A percentile compares a stretch with the other conserved stretches of the same genome.
Evolutionary conservation across 2,888 invertebrate species (phyloP).

Genomic region (Folsomia candida): DNA sequence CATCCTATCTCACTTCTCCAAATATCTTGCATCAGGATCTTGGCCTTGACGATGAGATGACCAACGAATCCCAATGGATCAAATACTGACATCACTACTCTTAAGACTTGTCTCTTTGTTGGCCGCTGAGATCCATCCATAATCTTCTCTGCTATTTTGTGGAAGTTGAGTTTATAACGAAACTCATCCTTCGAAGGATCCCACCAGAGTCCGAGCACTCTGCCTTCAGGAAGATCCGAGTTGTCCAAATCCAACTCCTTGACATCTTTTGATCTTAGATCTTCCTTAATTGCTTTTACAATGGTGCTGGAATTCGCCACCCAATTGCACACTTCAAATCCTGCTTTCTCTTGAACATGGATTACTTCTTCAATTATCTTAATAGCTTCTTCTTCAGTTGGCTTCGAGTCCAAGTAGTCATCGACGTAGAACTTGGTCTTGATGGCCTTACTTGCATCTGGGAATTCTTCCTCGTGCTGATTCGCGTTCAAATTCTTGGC

Average conservation of each 20-base stretch:
- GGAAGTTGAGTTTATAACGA: not conserved
- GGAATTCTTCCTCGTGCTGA: conserved; percentile 7
- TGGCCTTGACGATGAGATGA: too few relatives aligned
- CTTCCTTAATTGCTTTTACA: too few relatives aligned
- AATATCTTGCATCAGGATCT: not conserved
- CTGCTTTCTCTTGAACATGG: conserved; percentile 7
- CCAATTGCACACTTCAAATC: conserved; percentile 24
- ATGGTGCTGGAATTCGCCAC: not conserved
- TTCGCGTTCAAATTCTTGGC: conserved; percentile 23
- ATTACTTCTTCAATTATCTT: conserved; percentile 7
- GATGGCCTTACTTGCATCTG: conserved; percentile 14
- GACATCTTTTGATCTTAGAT: too few relatives aligned
- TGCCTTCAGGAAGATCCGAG: too few relatives aligned
- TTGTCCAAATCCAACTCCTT: too few relatives aligned
- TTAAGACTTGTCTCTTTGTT: too few relatives aligned
- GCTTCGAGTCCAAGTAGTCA: conserved; percentile 17
- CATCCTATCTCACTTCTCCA: not conserved
- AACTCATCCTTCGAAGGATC: too few relatives aligned
- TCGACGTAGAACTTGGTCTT: conserved; percentile 19
- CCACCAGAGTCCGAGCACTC: too few relatives aligned
- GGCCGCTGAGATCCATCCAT: too few relatives aligned
- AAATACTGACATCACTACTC: too few relatives aligned
- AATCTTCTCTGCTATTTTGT: not conserved
- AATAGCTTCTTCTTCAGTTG: conserved; percentile 12
- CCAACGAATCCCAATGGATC: too few relatives aligned